Evolutionary conservation across 1,140 invertebrate genomes (phyloP), one percentile per base, ranked within the genome.

Genomic region (Papilio aristodemus): DNA sequence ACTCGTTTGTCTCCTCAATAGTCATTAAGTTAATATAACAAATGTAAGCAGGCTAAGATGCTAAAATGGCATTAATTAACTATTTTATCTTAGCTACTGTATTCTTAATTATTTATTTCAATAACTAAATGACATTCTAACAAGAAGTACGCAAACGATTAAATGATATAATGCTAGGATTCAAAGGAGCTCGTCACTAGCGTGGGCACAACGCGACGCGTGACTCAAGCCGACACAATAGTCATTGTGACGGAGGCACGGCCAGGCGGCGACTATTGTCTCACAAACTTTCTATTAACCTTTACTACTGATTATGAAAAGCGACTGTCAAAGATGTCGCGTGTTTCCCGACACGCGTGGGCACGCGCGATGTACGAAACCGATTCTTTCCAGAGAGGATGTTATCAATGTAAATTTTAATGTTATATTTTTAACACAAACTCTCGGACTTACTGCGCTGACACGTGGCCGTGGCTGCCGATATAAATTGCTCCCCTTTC

Each of bases 211-310:
- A 76, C 60, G 70, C 58, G n/a, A 66, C 63, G 63, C 63, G 63
- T 46, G 41, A 66, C 63, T 66, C 13, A 25, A 38, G 27, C 27
- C 27, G 68, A 76, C 73, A 84, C 81, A 84, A 84, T 84, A 72
- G 72, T 73, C 75, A 82, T 84, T 84, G 81, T 84, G 71, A 69
- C 75, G 73, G 71, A 68, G 63, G 68, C 62, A 58, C 62, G 39
- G 76, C 36, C 68, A 67, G 32, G 46, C 71, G 54, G 39, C 69
- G 54, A 59, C 71, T 71, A 82, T 84, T 84, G 80, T 82, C 76
- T 82, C 77, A 80, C 77, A 63, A 63, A 78, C 82, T 84, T 84
- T 84, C 82, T 84, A 84, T 76, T 84, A 80, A 81, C 81, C 81
- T 83, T 81, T 80, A 78, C 76, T 80, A 75, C 72, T 75, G 70